Evolutionary conservation across 1,140 invertebrate species (phyloP), one percentile per base, ranked within the genome.

Genomic region (Macrosteles quadrilineatus): DNA sequence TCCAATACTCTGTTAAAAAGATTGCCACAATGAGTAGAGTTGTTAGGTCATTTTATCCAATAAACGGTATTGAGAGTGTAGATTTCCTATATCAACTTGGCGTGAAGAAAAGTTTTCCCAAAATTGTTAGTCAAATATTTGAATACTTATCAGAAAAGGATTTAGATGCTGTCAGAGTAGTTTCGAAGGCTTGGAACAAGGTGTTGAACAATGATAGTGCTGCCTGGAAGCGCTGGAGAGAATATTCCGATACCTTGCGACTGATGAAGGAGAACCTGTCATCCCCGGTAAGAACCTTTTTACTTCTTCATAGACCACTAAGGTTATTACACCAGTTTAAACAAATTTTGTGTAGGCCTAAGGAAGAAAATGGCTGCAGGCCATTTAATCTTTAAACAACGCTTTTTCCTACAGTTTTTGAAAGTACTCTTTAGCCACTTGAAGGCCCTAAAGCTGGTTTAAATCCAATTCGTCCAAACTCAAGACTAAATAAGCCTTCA

Each of bases 101-200:
- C 2, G 71, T 68, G 6, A 70, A 71, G 62, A 31, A 63, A 29
- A 63, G 67, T 53, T 68, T 72, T 50, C 36, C 29, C 14, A 29
- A 55, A 27, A 68, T 76, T 11, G 29, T 74, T 11, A 32, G 71
- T 40, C 72, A 69, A 68, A 77, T 78, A 55, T 68, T 77, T 21
- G 36, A 29, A 43, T 73, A 72, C 45, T 65, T 78, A 23, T 68
- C 72, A 25, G 75, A 74, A 63, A 59, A 67, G 43, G 77, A 78
- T 73, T 50, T 78, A 14, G 32, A 66, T 17, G 72, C 45, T 67
- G 65, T 74, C 11, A 68, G 68, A 14, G 57, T 70, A 50, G 77
- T 78, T 2, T 78, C 76, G 0, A 76, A 76, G 74, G 64, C 69
- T 47, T 77, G 76, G 76, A 71, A 72, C 29, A 71, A 71, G 21